Evolutionary conservation across 2,113 vertebrate genomes (phyloP), one percentile per base, ranked within the genome.

Genomic region (Aepyceros melampus): DNA sequence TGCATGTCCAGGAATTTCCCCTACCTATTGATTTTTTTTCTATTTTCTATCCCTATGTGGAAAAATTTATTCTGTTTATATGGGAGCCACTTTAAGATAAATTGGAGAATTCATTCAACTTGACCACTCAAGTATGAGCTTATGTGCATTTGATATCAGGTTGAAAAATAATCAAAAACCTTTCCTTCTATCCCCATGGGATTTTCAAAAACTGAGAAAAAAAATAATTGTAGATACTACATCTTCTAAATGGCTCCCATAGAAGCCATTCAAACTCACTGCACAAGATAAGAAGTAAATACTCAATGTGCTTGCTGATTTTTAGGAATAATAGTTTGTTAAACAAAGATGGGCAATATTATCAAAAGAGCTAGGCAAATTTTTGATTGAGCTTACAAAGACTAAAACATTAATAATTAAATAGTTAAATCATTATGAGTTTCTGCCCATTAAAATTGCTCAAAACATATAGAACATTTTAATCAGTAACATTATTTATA

Each of bases 1-100:
- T 45, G 31, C 49, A 56, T 64, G 21, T 16, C 7, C 45, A 82
- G 11, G 27, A 97, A 86, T 86, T 89, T 91, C 92, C 67, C 43
- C 90, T 14, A 10, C 47, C 31, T 82, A 40, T 62, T 94, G 51
- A 84, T 27, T 58, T 74, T 43, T 55, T n/a, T 78, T 11, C 13
- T 11, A 19, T n/a, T 82, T 97, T 81, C 19, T 89, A 4, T 62
- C 4, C 8, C 23, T 62, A 12, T 7, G 2, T 76, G 58, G 21
- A 21, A 62, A 58, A 8, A 86, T 92, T 91, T 96, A 58, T 87
- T 62, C 6, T 51, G 55, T 94, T 97, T 97, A 97, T 55, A 71
- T 96, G 96, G 97, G 89, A 98, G 13, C 40, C 76, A 95, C 71
- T 97, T 97, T 81, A 98, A 97, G 49, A 87, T 98, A 97, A 98